These are phyloP conservation scores for Bos javanicus DNA, from an alignment of 2,113 vertebrate genomes.

Conservation along the genomic window DNA sequence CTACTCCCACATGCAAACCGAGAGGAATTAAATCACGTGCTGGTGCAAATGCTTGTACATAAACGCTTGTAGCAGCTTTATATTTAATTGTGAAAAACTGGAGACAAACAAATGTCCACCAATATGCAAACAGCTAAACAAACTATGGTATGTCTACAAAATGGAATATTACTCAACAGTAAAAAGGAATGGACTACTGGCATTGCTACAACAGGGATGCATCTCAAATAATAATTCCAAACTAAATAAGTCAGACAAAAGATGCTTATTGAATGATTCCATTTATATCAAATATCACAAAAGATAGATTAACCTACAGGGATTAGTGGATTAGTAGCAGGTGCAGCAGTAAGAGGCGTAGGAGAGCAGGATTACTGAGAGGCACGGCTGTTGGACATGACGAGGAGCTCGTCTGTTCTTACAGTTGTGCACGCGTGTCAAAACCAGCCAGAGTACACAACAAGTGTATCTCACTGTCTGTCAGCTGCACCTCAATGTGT, in stretches of 20 bases:
- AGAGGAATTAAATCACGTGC: not conserved
- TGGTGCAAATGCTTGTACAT: not conserved
- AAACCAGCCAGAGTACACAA: not conserved
- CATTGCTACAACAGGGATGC: not conserved
- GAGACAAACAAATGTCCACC: not conserved
- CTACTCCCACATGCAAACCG: not conserved
- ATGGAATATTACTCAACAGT: not conserved
- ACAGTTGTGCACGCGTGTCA: fast-evolving
- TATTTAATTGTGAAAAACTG: not conserved
- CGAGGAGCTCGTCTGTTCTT: not conserved
- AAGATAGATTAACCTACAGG: not conserved
- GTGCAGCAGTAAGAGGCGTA: fast-evolving
- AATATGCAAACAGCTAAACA: not conserved
- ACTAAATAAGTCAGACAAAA: not conserved
- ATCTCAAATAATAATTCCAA: not conserved
- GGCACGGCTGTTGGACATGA: fast-evolving
- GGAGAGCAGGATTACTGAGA: not conserved
- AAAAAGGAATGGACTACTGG: not conserved
- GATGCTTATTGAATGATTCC: not conserved
- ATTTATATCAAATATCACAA: not conserved
- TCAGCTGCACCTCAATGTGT: not conserved
- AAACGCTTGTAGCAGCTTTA: not conserved
- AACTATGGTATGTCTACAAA: not conserved
- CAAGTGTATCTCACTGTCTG: not conserved
- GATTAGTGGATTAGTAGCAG: not conserved